Evolutionary conservation across 2,888 invertebrate genomes (phyloP), one percentile per base, ranked within the genome.

Genomic region (Drosophila fulvimacula): DNA sequence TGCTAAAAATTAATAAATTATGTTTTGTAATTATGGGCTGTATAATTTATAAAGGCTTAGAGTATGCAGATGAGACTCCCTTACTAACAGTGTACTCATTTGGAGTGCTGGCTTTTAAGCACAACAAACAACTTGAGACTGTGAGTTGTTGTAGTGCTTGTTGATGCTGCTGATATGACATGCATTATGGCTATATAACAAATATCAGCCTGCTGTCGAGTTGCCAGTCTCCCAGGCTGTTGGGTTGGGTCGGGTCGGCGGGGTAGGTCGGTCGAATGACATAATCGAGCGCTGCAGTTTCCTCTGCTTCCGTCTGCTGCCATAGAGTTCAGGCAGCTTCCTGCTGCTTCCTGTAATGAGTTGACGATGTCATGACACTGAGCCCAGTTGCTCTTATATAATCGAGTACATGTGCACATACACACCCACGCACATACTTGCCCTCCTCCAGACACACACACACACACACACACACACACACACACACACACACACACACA

Each of bases 231-330:
- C 11, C 6, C 10, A 15, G 36, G 21, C 15, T 36, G 24, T 21
- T 38, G 24, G 10, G 42, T 11, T 3, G 38, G 4, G 42, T 11
- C 3, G 17, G 11, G 52, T 2, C 3, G 27, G 36, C 5, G n/a
- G 38, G 27, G 17, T 17, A 6, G 27, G 3, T 27, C 13, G 15
- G 17, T 67, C 48, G 59, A 82, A 85, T 83, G 88, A 82, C 88
- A 88, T 88, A 83, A 83, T 83, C 83, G 83, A 82, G 74, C 65
- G 63, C 52, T 85, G 88, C 86, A 83, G 88, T 69, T 80, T 86
- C 88, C 88, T 80, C 64, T 51, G 86, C 69, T 80, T 86, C 83
- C 88, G 80, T 60, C 51, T 36, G 49, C 62, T 46, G 30, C 15
- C 64, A 36, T 30, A 59, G 61, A 51, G 68, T 58, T 63, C 34